Evolutionary conservation across 2,888 invertebrate genomes (phyloP).

Genomic region (Stegana nigrithorax): DNA sequence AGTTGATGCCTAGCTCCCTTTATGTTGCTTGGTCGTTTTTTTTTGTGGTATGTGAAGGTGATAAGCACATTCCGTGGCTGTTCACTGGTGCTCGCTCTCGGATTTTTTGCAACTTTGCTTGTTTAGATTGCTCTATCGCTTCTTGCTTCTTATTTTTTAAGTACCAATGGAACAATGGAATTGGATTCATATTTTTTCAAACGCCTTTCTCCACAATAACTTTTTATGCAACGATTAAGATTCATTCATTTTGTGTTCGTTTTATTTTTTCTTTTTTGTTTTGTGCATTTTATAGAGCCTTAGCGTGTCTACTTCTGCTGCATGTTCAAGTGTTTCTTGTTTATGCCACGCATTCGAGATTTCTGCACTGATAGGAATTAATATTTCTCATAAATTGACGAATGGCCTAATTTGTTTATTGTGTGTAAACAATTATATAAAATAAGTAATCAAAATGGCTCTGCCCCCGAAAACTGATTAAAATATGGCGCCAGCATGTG

Average conservation of each 20-base stretch:
- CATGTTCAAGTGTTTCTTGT: constrained; percentile 13
- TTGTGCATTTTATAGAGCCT: constrained; percentile 30
- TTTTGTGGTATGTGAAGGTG: constrained; percentile 48
- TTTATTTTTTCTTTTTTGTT: constrained; percentile 27
- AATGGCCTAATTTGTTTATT: constrained; percentile 58
- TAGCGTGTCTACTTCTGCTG: no score
- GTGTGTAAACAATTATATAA: constrained; percentile 44
- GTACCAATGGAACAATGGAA: constrained; percentile 55
- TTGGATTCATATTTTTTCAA: constrained; percentile 57
- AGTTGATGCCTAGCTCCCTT: no score
- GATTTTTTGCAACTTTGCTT: no score
- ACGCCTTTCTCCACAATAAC: no score
- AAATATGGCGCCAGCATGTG: no score
- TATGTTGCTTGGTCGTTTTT: no score
- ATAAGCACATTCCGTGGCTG: constrained; percentile 54
- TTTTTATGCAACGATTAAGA: no score
- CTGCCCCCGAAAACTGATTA: no score
- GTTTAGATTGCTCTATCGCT: constrained; percentile 5
- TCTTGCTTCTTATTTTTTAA: constrained; percentile 19
- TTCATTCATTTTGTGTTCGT: constrained; percentile 10
- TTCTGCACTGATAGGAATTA: background rate
- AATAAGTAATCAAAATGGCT: constrained; percentile 29
- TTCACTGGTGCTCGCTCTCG: no score
- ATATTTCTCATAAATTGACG: no score
- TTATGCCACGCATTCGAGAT: background rate